These are phyloP conservation scores for Aplocera efformata DNA, from an alignment of 2,888 invertebrate species.

Conservation along the genomic window DNA sequence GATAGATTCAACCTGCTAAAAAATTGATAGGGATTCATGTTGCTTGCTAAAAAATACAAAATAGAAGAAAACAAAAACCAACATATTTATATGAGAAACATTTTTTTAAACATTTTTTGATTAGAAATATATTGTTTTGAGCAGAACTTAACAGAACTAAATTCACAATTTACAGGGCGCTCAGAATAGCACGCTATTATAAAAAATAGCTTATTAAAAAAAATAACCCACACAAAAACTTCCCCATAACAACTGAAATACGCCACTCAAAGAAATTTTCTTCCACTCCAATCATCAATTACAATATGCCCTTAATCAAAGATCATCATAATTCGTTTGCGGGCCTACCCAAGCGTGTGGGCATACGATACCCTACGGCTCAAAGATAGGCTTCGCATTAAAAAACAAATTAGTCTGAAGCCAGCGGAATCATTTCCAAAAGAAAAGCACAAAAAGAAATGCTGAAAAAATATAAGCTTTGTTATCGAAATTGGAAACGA, in stretches of 20 bases:
- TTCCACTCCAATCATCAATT: conserved; percentile 38
- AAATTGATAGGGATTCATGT: too few relatives aligned
- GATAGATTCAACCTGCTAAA: too few relatives aligned
- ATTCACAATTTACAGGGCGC: too few relatives aligned
- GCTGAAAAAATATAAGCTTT: conserved; percentile 66
- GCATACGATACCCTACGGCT: conserved; percentile 40
- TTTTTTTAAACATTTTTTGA: too few relatives aligned
- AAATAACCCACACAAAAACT: not conserved
- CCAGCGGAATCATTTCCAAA: conserved; percentile 64
- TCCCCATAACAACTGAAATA: not conserved
- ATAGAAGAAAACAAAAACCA: too few relatives aligned
- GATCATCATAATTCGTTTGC: conserved; percentile 32
- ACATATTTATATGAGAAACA: too few relatives aligned
- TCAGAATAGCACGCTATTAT: too few relatives aligned
- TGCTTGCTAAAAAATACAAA: too few relatives aligned
- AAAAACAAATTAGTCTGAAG: conserved; percentile 50
- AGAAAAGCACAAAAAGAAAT: conserved; percentile 48
- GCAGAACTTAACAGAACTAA: too few relatives aligned
- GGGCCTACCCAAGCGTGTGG: conserved; percentile 46
- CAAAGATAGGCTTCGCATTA: conserved; percentile 43
- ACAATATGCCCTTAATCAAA: conserved; percentile 45
- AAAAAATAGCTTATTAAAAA: not conserved
- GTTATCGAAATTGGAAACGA: conserved; percentile 78
- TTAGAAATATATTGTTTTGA: too few relatives aligned
- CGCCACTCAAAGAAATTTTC: conserved; percentile 13